A percentile compares a stretch with the other conserved stretches of the same genome.
phyloP scores from a whole-genome alignment of 2,888 invertebrate genomes.

The Helicoverpa assulta region DNA sequence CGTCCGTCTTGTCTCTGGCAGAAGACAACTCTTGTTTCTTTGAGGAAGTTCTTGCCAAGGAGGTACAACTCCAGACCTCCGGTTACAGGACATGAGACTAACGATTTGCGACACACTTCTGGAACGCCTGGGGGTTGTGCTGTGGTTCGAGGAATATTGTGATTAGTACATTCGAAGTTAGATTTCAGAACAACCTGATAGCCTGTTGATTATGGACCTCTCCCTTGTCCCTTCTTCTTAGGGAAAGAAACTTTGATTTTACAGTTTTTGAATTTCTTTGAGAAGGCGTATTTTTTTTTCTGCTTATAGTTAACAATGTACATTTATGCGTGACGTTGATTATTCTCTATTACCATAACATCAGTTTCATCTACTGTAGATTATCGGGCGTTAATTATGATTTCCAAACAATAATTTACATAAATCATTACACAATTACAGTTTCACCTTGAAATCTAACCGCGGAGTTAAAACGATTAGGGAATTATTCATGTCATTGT shows the following conservation, averaged over 20 bases:
- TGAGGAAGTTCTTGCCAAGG: slow-evolving; percentile 97
- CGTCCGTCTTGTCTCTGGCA: slow-evolving; percentile 90
- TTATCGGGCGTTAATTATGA: background rate
- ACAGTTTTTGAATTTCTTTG: background rate
- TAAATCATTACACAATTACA: slow-evolving; percentile 7
- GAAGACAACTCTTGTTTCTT: slow-evolving; percentile 96
- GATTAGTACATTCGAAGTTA: background rate
- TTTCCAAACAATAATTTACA: background rate
- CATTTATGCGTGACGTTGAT: background rate
- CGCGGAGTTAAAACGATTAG: slow-evolving; percentile 4
- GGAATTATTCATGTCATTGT: slow-evolving; percentile 44
- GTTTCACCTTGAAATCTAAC: slow-evolving; percentile 9
- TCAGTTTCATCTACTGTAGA: background rate
- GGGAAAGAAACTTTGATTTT: background rate
- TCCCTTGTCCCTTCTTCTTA: background rate
- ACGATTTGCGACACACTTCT: slow-evolving; percentile 97
- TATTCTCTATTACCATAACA: background rate
- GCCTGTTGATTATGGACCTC: too few species aligned
- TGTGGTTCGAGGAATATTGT: slow-evolving; percentile 74
- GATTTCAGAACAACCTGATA: background rate
- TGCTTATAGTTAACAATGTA: background rate
- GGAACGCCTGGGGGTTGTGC: slow-evolving; percentile 98
- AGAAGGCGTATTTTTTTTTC: background rate
- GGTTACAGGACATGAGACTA: slow-evolving; percentile 94
- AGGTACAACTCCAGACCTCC: slow-evolving; percentile 96